Conservation (phyloP, 2,113 vertebrate species). For the Malaclemys terrapin region DNA sequence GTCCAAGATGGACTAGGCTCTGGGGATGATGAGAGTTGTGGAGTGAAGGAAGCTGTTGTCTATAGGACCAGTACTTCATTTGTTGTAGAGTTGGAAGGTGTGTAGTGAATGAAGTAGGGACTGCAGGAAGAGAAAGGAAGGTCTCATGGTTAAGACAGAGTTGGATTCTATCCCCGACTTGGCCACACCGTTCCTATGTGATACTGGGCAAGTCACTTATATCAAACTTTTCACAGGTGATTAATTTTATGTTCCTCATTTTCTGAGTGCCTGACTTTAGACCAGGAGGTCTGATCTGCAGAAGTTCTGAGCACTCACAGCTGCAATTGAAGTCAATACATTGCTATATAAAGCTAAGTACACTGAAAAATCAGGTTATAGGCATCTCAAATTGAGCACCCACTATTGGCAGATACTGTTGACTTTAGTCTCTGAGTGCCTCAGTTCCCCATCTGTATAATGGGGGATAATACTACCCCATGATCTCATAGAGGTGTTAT, state of each 20-base stretch:
- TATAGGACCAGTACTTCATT: accelerated
- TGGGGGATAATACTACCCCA: conserved; percentile 40
- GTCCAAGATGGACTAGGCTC: not conserved
- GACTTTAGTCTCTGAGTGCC: conserved; percentile 14
- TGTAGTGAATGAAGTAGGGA: not conserved
- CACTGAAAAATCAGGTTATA: not conserved
- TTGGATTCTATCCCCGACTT: not conserved
- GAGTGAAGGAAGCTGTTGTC: not conserved
- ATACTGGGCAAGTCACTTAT: not conserved
- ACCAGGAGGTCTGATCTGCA: not conserved
- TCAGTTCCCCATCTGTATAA: not conserved
- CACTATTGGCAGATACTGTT: conserved; percentile 26
- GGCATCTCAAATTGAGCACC: conserved; percentile 1
- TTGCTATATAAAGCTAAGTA: not conserved
- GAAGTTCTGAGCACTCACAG: not conserved
- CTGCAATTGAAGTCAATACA: not conserved
- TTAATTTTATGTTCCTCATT: conserved; percentile 17
- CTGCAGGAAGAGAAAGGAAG: not conserved
- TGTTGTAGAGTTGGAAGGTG: not conserved
- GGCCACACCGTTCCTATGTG: not conserved
- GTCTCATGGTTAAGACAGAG: not conserved
- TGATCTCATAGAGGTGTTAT: conserved; percentile 41
- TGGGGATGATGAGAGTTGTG: not conserved
- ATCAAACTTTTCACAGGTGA: not conserved
- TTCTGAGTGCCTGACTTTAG: conserved; percentile 12